Base-by-base conservation (phyloP, 2,113 vertebrate species). In the Misgurnus anguillicaudatus region DNA sequence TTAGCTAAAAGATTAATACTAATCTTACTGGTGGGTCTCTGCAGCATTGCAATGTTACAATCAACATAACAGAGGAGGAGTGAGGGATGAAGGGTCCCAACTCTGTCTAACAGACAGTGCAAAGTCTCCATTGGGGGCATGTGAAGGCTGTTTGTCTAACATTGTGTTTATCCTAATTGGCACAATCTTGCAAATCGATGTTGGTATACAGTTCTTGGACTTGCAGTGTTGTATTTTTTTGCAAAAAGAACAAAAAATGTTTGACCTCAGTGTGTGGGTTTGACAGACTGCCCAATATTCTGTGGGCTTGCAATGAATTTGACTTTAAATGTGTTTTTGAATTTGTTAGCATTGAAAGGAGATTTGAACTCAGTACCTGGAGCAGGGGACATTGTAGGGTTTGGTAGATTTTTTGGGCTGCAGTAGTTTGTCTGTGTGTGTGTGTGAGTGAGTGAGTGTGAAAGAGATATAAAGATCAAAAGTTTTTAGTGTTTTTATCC, bases 1-100 rank as follows among this genome's bases (percentile, higher is more conserved):
- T 92, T 91, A 88, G 85, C 89, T 87, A 83, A 89, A 86, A 89
- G 83, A 84, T 90, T 91, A 91, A 91, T 90, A 88, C 76, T 90
- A 91, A 92, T 91, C 86, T 89, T 86, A 86, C 86, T 81, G 73
- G 79, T 81, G 69, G 87, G 87, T 88, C 90, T 90, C 84, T 53
- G 71, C 83, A 84, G 89, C 78, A 84, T 89, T 83, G 67, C 70
- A 76, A 85, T 85, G 67, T 78, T 77, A 83, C 77, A 87, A 48
- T 11, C 84, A 82, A 87, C 78, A 77, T 85, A 80, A 85, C 83
- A 31, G 78, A 86, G 80, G 45, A 79, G 42, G 5, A 48, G 51
- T 45, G 48, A 41, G 63, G 70, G 72, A 73, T 38, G 24, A 16
- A 57, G 57, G 69, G 84, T 85, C 38, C 74, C 79, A 79, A 62